These are phyloP conservation scores for Indicator indicator DNA, from an alignment of 2,113 vertebrate genomes.

Conservation along the genomic window DNA sequence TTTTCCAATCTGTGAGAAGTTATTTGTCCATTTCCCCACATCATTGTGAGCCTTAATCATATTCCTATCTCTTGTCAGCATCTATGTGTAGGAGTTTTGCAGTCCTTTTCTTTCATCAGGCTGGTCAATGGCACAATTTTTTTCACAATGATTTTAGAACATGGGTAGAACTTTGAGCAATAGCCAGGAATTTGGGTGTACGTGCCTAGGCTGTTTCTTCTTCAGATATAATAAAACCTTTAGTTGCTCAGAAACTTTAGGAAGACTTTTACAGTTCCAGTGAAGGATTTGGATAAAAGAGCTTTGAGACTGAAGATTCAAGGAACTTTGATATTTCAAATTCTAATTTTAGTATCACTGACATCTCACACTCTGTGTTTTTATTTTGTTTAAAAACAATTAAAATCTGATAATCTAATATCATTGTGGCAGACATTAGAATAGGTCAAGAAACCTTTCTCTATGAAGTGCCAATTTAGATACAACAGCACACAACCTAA, in stretches of 20 bases:
- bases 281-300: neutral
- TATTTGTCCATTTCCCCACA: conserved; percentile 9
- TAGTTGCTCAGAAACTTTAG: neutral
- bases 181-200: neutral
- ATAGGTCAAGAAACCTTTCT: neutral
- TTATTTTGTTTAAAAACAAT: neutral
- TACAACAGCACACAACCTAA: accelerated
- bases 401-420: neutral
- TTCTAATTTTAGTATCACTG: neutral
- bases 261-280: neutral
- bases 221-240: neutral
- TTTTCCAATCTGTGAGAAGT: neutral
- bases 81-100: neutral
- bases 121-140: neutral
- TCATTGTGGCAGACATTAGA: neutral
- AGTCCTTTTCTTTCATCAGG: neutral
- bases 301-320: neutral
- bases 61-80: neutral
- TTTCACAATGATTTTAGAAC: neutral
- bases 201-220: neutral
- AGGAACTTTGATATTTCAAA: neutral
- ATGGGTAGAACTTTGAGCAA: neutral
- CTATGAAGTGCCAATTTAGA: neutral
- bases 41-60: conserved; percentile 23
- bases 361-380: neutral